Evolutionary conservation across 2,888 invertebrate species (phyloP).

Genomic region (Caradrina kadenii): DNA sequence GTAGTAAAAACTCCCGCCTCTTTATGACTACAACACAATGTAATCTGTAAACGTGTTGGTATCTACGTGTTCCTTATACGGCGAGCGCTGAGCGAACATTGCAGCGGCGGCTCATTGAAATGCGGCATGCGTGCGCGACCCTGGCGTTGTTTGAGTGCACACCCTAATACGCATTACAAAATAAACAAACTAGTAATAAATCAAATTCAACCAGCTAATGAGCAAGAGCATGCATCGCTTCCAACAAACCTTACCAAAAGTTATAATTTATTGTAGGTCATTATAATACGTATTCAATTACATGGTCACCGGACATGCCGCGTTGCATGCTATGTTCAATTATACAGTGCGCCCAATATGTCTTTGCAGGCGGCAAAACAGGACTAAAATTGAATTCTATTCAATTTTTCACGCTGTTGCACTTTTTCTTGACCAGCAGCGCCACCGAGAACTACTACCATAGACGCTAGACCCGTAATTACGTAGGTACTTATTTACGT

Average conservation of each 20-base stretch:
- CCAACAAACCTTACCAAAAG: conserved; percentile 23
- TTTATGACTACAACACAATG: conserved; percentile 15
- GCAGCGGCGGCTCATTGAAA: conserved; percentile 37
- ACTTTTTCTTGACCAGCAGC: conserved; percentile 20
- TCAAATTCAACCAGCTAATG: conserved; percentile 21
- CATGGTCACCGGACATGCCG: conserved; percentile 42
- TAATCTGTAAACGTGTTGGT: not conserved
- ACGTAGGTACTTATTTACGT: conserved; percentile 10
- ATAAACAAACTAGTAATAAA: conserved; percentile 21
- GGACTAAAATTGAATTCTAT: conserved; percentile 10
- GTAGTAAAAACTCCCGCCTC: too few species aligned
- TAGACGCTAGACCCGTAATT: too few species aligned
- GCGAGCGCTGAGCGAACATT: conserved; percentile 14
- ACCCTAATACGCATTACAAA: conserved; percentile 23
- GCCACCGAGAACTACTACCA: conserved; percentile 1
- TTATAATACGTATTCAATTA: conserved; percentile 50
- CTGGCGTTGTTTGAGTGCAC: conserved; percentile 23
- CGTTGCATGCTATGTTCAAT: conserved; percentile 30
- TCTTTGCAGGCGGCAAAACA: not conserved
- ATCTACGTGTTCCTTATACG: conserved; percentile 26
- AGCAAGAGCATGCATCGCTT: conserved; percentile 26
- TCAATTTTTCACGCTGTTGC: not conserved
- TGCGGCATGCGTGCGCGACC: conserved; percentile 33
- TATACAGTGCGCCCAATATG: conserved; percentile 14
- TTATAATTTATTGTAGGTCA: conserved; percentile 26